Evolutionary conservation across 1,140 invertebrate genomes (phyloP).

Genomic region (Brachionus koreanus): DNA sequence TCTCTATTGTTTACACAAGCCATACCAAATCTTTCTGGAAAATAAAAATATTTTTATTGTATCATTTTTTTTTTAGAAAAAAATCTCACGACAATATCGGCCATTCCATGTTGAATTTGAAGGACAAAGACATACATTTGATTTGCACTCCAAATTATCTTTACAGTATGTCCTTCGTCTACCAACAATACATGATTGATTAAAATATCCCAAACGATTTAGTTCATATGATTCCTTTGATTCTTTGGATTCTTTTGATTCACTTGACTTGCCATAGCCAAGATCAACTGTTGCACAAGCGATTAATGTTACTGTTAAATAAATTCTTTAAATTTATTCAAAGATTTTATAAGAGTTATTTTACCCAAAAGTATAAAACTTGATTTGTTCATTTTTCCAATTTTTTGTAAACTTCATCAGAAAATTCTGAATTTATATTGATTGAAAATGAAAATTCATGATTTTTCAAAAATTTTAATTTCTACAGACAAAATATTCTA

Average conservation of each 20-base stretch:
- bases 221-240: background rate
- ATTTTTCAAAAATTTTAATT: background rate
- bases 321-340: background rate
- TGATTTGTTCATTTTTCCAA: background rate
- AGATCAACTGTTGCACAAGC: background rate
- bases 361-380: background rate
- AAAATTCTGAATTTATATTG: background rate
- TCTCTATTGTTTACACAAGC: background rate
- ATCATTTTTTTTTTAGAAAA: background rate
- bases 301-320: background rate
- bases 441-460: background rate
- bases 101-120: background rate
- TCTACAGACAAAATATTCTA: background rate
- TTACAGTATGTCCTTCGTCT: background rate
- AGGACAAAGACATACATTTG: background rate
- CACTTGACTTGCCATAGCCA: background rate
- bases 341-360: background rate
- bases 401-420: background rate
- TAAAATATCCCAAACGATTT: background rate
- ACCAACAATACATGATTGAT: background rate
- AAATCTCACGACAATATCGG: background rate
- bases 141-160: background rate
- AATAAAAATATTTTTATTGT: background rate
- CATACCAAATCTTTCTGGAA: background rate
- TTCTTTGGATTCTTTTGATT: background rate